Conservation (phyloP, 2,888 invertebrate genomes). For the Amiota mariae region DNA sequence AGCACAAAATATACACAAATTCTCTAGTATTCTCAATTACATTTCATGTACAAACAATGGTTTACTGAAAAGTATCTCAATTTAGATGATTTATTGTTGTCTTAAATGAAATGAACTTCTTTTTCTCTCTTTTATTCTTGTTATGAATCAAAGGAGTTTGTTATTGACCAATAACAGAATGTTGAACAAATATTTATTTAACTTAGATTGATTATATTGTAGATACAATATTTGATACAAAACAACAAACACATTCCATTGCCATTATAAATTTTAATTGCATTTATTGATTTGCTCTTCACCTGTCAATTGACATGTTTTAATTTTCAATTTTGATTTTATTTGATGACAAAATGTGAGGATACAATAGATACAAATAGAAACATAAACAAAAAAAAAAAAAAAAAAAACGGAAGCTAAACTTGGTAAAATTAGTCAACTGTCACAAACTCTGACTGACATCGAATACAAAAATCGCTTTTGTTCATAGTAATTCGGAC, state of each 20-base stretch:
- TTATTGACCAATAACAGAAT: background rate
- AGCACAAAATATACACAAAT: no score
- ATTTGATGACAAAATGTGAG: background rate
- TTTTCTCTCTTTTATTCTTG: no score
- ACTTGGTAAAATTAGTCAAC: constrained; percentile 60
- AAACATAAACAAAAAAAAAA: constrained; percentile 3
- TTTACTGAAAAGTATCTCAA: no score
- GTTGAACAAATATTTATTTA: constrained; percentile 36
- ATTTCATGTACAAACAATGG: no score
- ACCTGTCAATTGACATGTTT: background rate
- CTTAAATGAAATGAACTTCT: no score
- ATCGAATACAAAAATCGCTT: constrained; percentile 25
- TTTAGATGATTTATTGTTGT: no score
- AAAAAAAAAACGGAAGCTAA: constrained; percentile 40
- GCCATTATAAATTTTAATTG: constrained; percentile 50
- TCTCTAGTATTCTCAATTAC: no score
- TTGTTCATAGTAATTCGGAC: background rate
- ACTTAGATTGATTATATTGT: no score
- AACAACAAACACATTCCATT: no score
- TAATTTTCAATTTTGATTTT: background rate
- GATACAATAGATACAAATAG: background rate
- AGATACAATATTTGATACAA: no score
- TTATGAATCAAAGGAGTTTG: background rate
- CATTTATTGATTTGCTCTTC: constrained; percentile 49
- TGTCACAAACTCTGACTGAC: constrained; percentile 51